Evolutionary conservation across 2,113 vertebrate genomes (phyloP), one percentile per base, ranked within the genome.

Genomic region (Rhinolophus sinicus): DNA sequence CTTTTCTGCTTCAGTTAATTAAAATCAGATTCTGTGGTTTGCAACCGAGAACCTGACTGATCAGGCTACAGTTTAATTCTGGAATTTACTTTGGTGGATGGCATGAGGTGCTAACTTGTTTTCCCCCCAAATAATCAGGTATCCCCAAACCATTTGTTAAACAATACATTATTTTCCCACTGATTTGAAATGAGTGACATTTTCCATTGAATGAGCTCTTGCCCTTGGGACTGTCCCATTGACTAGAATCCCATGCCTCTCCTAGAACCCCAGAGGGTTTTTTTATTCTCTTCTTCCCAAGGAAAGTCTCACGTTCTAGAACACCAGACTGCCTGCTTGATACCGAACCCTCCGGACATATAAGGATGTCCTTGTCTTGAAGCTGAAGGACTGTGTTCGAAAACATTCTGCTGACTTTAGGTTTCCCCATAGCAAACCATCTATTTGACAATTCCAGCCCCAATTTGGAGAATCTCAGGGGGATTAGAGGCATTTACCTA

Each of bases 61-160:
- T 47, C 50, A 82, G 47, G 28, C 28, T 70, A 77, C 67, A 44
- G 76, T 77, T 52, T 77, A 94, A 82, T 47, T 82, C 73, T 95
- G 52, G 38, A 73, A 93, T 91, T 91, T 84, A 58, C 54, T 96
- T 93, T 70, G n/a, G n/a, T 8, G 12, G 44, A 67, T 84, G 47
- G 21, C 60, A 87, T 83, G 62, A 90, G 38, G 33, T 64, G 70
- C 54, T 89, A 82, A 87, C n/a, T 69, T 56, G 47, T n/a, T 30
- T 33, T 22, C 3, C 6, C 22, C n/a, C 10, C 24, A 35, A 72
- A 91, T 92, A 88, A 77, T 91, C 38, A 90, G 54, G 58, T 81
- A 84, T 40, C 40, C 44, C 65, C 38, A 93, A 93, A 91, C n/a
- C 50, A 88, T 88, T 88, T 56, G 60, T 90, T 73, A 93, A 95